Conservation (phyloP, 2,888 invertebrate species). For the Limenitis camilla region DNA sequence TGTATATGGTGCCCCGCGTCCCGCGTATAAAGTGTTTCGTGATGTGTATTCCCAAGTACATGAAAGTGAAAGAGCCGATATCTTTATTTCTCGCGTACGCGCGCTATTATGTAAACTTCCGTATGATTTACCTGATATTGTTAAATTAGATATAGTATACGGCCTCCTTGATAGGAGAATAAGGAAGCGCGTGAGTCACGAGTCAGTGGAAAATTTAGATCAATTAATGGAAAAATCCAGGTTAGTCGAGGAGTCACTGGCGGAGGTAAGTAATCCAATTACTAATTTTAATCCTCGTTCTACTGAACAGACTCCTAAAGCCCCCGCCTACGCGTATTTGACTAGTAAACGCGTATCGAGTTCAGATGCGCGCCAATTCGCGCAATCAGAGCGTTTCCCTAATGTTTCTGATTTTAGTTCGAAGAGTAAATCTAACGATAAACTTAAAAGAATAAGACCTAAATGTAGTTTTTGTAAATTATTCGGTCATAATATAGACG, state of each 20-base stretch:
- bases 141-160: slow-evolving; percentile 23
- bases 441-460: neutral
- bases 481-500: slow-evolving; percentile 1
- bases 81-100: slow-evolving; percentile 1
- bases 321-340: no score
- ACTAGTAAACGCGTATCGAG: no score
- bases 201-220: slow-evolving; percentile 3
- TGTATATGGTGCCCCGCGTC: slow-evolving; percentile 10
- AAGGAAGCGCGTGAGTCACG: slow-evolving; percentile 16
- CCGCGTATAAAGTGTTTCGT: slow-evolving; percentile 14
- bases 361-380: no score
- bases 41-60: neutral
- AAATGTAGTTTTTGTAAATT: slow-evolving; percentile 6
- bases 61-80: neutral
- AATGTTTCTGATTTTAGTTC: no score
- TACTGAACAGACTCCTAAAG: no score
- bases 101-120: neutral
- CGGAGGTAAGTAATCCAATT: slow-evolving; percentile 1
- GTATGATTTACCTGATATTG: neutral
- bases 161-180: slow-evolving; percentile 22
- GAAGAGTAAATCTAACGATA: neutral
- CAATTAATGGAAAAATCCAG: slow-evolving; percentile 16
- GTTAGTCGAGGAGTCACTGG: slow-evolving; percentile 13
- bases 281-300: no score
- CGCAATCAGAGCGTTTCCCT: no score